These are phyloP conservation scores for Saccostrea glomerata DNA, from an alignment of 1,140 invertebrate genomes.

Conservation along the genomic window DNA sequence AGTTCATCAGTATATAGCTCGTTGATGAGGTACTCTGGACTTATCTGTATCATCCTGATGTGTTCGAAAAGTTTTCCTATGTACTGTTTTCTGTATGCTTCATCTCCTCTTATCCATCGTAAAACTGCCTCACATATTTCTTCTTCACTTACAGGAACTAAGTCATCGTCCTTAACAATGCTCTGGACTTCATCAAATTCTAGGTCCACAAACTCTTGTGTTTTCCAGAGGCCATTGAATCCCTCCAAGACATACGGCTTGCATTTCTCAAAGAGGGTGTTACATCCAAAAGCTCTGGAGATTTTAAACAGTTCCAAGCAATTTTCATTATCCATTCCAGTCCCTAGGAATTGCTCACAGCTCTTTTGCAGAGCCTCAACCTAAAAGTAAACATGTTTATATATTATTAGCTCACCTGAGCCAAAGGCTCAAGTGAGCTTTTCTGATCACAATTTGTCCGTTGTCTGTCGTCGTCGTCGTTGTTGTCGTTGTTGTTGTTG, in stretches of 20 bases:
- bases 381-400: neutral
- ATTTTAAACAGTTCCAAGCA: conserved; percentile 57
- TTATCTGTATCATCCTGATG: conserved; percentile 59
- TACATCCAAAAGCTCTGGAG: conserved; percentile 48
- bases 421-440: too few relatives aligned
- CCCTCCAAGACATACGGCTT: conserved; percentile 59
- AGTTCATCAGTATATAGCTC: conserved; percentile 46
- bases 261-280: conserved; percentile 50
- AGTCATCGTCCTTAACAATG: conserved; percentile 62
- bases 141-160: conserved; percentile 63
- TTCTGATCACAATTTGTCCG: too few relatives aligned
- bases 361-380: conserved; percentile 54
- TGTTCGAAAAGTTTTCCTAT: conserved; percentile 56
- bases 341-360: conserved; percentile 60
- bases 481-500: too few relatives aligned
- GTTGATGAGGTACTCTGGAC: conserved; percentile 53
- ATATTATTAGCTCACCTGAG: too few relatives aligned
- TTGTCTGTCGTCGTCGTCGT: too few relatives aligned
- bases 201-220: conserved; percentile 49
- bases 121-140: conserved; percentile 63
- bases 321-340: conserved; percentile 60
- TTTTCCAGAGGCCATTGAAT: conserved; percentile 57
- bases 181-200: conserved; percentile 60
- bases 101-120: conserved; percentile 57
- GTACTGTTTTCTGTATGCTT: conserved; percentile 49